phyloP scores from a whole-genome alignment of 1,140 invertebrate genomes.

The Drosophila lini region DNA sequence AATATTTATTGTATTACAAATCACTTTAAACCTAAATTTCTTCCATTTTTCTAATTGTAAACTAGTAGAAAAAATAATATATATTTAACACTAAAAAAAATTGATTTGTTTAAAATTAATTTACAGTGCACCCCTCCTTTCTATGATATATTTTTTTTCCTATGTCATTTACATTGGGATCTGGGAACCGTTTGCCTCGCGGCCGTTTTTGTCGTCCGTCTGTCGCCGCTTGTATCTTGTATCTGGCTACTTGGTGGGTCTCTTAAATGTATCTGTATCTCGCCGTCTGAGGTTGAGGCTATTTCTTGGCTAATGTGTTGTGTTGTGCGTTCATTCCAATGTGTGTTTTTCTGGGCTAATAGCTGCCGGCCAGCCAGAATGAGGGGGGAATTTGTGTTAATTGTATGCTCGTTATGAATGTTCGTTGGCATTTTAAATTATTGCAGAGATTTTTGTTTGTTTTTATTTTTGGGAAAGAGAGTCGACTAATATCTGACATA shows the following conservation, averaged over 20 bases:
- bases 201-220: conserved; percentile 54
- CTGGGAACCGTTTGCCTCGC: conserved; percentile 72
- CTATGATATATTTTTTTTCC: neutral
- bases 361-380: conserved; percentile 42
- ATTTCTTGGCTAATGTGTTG: conserved; percentile 61
- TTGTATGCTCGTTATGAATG: conserved; percentile 71
- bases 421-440: conserved; percentile 49
- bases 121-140: conserved; percentile 1
- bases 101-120: neutral
- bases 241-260: conserved; percentile 77
- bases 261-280: conserved; percentile 41
- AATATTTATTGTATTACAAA: neutral
- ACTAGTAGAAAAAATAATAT: too few relatives aligned
- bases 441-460: conserved; percentile 17
- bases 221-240: conserved; percentile 53
- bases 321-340: conserved; percentile 39
- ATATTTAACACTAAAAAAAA: too few relatives aligned
- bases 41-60: too few relatives aligned
- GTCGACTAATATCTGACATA: conserved; percentile 1
- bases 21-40: neutral
- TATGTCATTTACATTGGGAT: conserved; percentile 46
- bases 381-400: conserved; percentile 54
- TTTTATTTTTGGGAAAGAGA: neutral
- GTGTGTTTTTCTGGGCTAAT: conserved; percentile 78
- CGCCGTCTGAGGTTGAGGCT: conserved; percentile 13